Base-by-base conservation (phyloP, 2,113 vertebrate genomes). In the Leucosticte australis region DNA sequence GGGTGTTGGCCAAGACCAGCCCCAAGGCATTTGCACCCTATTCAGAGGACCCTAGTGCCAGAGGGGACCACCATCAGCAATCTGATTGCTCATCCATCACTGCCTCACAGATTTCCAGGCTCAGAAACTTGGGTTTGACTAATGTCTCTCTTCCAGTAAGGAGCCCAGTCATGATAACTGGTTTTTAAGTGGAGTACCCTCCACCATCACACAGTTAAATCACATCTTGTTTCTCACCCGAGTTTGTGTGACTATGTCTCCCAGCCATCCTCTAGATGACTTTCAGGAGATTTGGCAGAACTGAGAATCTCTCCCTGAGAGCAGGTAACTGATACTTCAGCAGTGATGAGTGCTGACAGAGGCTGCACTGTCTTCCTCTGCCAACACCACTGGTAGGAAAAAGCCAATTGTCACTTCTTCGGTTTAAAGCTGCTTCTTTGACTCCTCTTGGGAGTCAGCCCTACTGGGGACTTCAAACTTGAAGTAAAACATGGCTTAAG, bases 161-260 rank as follows among this genome's bases (percentile, higher is more conserved):
- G 62, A 65, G 42, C 37, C 39, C 52, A 27, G 15, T 70, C 73
- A 33, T 5, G n/a, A 8, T 6, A 69, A 70, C 10, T 50, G 55
- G 24, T 65, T 64, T 76, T 73, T 35, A 83, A 33, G 44, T 7
- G 10, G 20, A 91, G 20, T 26, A 69, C 31, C 17, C 14, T 59
- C 19, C 44, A 42, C 13, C 1, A 1, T 44, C 46, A 69, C 3
- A 80, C 33, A 26, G 24, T 21, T 80, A 60, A 83, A 49, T 73
- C 46, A 27, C 7, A 3, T 28, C 39, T 85, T 0, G 0, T 76
- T 87, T 90, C 91, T 44, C 33, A 88, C 27, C 14, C 0, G 0
- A 68, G 42, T 73, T 65, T 86, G n/a, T 47, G 41, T 64, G 46
- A 28, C 39, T 85, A 15, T 62, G n/a, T 44, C 44, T 82, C 47